Conservation (phyloP, 2,113 vertebrate species). For the Trinectes maculatus region DNA sequence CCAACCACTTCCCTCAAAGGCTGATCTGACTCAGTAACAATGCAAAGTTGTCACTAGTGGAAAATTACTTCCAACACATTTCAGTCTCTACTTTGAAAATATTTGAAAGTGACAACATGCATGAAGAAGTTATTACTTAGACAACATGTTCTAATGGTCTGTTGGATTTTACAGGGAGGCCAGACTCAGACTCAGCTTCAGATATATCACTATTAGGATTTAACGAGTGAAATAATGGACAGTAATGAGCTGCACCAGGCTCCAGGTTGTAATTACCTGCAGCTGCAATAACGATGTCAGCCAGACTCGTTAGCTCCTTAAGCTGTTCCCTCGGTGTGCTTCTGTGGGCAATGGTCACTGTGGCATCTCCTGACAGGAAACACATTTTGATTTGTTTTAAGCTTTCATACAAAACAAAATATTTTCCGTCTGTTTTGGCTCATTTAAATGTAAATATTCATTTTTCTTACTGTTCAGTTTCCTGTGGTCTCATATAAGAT, state of each 20-base stretch:
- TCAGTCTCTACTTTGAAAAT: too few species aligned
- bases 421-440: background rate
- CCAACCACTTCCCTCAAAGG: too few species aligned
- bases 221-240: background rate
- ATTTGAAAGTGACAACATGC: too few species aligned
- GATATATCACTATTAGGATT: background rate
- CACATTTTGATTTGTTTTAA: background rate
- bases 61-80: too few species aligned
- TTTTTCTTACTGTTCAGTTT: background rate
- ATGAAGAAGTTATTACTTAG: too few species aligned
- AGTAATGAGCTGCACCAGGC: background rate
- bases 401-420: background rate
- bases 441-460: background rate
- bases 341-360: constrained; percentile 90
- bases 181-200: too few species aligned
- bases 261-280: constrained; percentile 80
- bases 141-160: too few species aligned
- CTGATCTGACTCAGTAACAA: too few species aligned
- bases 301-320: constrained; percentile 84
- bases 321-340: constrained; percentile 88
- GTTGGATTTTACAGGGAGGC: too few species aligned
- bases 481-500: too few species aligned
- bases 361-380: constrained; percentile 87
- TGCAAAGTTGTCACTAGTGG: too few species aligned
- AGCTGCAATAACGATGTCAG: constrained; percentile 88